A percentile compares a stretch with the other conserved stretches of the same genome.
Conservation (phyloP, 2,797 vertebrate genomes). For the Peromyscus aztecus region DNA sequence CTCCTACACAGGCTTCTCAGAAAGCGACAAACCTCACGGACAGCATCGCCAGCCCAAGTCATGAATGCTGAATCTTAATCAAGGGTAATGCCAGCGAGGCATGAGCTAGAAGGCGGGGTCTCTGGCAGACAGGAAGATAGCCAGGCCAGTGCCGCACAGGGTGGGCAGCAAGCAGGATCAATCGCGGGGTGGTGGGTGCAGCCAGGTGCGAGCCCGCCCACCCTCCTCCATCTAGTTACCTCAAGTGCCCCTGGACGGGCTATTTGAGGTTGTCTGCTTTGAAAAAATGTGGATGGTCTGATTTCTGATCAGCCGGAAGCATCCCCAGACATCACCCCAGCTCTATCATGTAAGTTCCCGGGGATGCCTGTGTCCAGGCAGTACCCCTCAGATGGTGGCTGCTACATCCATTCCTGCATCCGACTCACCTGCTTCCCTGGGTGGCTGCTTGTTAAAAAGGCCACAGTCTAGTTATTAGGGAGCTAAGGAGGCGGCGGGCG, state of each 20-base stretch:
- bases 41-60: background rate
- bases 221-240: background rate
- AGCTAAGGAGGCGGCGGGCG: slow-evolving; percentile 71
- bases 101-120: background rate
- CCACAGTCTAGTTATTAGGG: slow-evolving; percentile 85
- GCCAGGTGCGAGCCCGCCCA: background rate
- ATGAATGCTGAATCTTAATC: background rate
- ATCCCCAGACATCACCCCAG: background rate
- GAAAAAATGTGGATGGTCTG: background rate
- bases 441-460: slow-evolving; percentile 90
- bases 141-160: background rate
- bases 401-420: background rate
- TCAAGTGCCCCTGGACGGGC: background rate
- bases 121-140: background rate
- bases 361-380: background rate
- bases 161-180: background rate
- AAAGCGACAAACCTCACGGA: background rate
- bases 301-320: background rate
- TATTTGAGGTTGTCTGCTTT: background rate
- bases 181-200: background rate
- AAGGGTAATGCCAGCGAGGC: background rate
- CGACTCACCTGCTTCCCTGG: slow-evolving; percentile 93
- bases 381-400: background rate
- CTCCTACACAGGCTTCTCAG: background rate
- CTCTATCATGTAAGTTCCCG: background rate